Evolutionary conservation across 2,888 invertebrate species (phyloP), one percentile per base, ranked within the genome.

Genomic region (Drosophila sordidula): DNA sequence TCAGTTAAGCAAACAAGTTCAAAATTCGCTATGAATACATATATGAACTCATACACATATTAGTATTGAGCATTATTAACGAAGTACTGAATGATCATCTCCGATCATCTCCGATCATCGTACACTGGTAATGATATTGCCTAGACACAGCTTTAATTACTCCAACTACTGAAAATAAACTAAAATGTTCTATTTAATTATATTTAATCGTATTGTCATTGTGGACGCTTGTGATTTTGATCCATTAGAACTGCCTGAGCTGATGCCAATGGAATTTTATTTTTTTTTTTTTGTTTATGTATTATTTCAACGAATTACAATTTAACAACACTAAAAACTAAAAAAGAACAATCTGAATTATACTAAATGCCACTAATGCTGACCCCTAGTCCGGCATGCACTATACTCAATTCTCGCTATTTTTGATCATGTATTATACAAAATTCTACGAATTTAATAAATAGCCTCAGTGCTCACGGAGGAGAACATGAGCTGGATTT

Each of bases 171-270:
- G 6, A 9, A 38, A 25, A 39, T 16, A 45, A 3, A n/a, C 34
- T 9, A 39, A 25, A 26, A 39, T 52, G 14, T 41, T 25, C 11
- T 29, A 55, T 49, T 57, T 45, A 57, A 66, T 44, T 45, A 41
- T 29, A 52, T 46, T 57, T 22, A 66, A 55, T 61, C 46, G 50
- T 22, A 49, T 42, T 34, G 56, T 54, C 52, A 57, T 76, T 76
- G 56, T 16, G 25, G 9, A 38, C 26, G 45, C 25, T 45, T 41
- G 34, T 26, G 55, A 34, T 36, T 50, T 46, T 18, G 44, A 39
- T 42, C 22, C 50, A 58, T 66, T 66, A 57, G 61, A 75, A 54
- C 14, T 12, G 3, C 25, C 50, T 56, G 36, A 62, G 41, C 44
- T 45, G 32, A 14, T 29, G 32, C 46, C 50, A 64, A 64, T 55